phyloP scores from a whole-genome alignment of 2,888 invertebrate genomes.

The Drosophila mimetica region DNA sequence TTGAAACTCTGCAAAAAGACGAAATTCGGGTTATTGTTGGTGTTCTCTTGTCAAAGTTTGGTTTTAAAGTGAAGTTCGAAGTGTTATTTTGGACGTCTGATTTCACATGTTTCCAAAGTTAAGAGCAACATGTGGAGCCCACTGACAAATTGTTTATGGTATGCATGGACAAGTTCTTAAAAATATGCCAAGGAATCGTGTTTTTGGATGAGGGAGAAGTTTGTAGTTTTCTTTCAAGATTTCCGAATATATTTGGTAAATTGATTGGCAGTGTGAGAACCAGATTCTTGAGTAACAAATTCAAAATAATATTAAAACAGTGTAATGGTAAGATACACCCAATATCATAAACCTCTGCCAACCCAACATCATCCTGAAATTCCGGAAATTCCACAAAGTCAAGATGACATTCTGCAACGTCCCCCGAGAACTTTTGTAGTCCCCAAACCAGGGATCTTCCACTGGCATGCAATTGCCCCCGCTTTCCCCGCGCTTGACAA shows the following conservation, averaged over 20 bases:
- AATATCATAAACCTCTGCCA: not conserved
- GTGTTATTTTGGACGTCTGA: not conserved
- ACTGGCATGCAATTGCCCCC: slow-evolving; percentile 9
- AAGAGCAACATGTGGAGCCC: slow-evolving; percentile 35
- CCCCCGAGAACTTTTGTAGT: slow-evolving; percentile 19
- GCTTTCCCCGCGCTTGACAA: slow-evolving; percentile 40
- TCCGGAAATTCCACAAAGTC: slow-evolving; percentile 8
- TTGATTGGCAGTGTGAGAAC: not conserved
- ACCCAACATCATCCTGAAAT: not conserved
- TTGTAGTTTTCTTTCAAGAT: slow-evolving; percentile 3
- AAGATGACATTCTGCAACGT: slow-evolving; percentile 23
- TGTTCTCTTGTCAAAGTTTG: slow-evolving; percentile 35
- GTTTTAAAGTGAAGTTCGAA: slow-evolving; percentile 48
- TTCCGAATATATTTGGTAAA: slow-evolving; percentile 1
- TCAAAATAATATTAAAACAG: not conserved
- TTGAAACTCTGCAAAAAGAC: slow-evolving; percentile 82
- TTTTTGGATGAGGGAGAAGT: not conserved
- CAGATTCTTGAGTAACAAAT: not conserved
- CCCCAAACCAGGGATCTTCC: slow-evolving; percentile 20
- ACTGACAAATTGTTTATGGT: slow-evolving; percentile 59
- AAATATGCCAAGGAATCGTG: slow-evolving; percentile 17
- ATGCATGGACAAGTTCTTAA: slow-evolving; percentile 59
- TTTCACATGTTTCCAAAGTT: slow-evolving; percentile 6
- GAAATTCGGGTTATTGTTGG: slow-evolving; percentile 19
- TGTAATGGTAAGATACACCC: no score